Conservation (phyloP, 2,797 vertebrate genomes). For the Semaprochilodus insignis region DNA sequence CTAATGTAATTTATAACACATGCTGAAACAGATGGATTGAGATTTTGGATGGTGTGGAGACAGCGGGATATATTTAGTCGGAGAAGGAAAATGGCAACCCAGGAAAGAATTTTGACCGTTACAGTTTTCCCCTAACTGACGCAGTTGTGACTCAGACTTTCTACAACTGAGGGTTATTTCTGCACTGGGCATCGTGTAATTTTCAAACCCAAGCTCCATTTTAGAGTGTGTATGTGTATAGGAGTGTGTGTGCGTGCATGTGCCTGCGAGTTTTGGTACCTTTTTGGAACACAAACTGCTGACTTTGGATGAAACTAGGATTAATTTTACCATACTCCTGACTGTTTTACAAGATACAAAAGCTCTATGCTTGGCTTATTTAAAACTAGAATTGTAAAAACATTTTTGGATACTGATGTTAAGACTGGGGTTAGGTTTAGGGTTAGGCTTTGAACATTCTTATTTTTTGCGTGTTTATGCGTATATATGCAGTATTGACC, state of each 20-base stretch:
- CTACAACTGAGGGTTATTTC: conserved; percentile 48
- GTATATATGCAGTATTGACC: too few species aligned
- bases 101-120: conserved; percentile 30
- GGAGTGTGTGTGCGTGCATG: not conserved
- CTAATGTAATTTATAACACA: conserved; percentile 5
- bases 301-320: too few species aligned
- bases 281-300: not conserved
- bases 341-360: too few species aligned
- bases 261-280: not conserved
- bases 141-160: conserved; percentile 50
- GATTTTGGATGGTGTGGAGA: conserved; percentile 12
- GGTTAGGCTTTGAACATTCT: too few species aligned
- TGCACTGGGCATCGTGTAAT: not conserved
- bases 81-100: conserved; percentile 24
- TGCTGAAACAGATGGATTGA: not conserved
- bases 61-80: conserved; percentile 36
- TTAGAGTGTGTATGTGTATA: not conserved
- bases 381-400: too few species aligned
- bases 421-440: too few species aligned
- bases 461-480: too few species aligned
- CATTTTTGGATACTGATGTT: too few species aligned
- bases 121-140: conserved; percentile 5
- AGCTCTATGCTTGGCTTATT: too few species aligned
- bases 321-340: too few species aligned
- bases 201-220: not conserved